Percentiles rank a stretch among this genome's conserved stretches.
These are phyloP conservation scores for Dione juno DNA, from an alignment of 2,888 invertebrate genomes.

Conservation along the genomic window DNA sequence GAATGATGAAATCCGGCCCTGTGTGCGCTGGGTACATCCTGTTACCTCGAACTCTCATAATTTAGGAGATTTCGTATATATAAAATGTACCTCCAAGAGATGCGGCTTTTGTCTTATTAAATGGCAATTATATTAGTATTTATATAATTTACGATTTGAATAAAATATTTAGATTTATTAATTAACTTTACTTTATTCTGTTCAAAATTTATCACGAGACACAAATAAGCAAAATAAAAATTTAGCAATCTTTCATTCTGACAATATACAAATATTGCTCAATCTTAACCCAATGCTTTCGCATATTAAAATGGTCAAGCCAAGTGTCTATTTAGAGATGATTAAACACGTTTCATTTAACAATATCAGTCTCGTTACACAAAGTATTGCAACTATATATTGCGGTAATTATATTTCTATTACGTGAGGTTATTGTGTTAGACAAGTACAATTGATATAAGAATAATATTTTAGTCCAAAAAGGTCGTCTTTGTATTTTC, in stretches of 20 bases:
- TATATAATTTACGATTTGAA: too few species aligned
- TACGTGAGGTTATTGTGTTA: conserved; percentile 29
- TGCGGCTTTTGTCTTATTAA: too few species aligned
- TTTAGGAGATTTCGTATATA: too few species aligned
- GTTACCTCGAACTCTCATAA: too few species aligned
- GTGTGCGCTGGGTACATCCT: too few species aligned
- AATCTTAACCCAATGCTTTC: conserved; percentile 23
- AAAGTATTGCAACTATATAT: conserved; percentile 28
- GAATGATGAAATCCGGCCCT: too few species aligned
- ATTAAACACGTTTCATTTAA: conserved; percentile 41
- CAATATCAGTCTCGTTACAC: conserved; percentile 28
- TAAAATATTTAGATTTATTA: too few species aligned
- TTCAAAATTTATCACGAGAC: too few species aligned
- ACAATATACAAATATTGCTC: conserved; percentile 1
- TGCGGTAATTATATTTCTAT: conserved; percentile 33
- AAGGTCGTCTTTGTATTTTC: not conserved
- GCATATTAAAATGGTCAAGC: conserved; percentile 20
- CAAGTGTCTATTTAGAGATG: conserved; percentile 26
- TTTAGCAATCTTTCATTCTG: conserved; percentile 10
- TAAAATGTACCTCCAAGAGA: too few species aligned
- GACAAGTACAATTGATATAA: conserved; percentile 5
- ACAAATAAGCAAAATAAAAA: not conserved
- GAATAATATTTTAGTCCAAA: not conserved
- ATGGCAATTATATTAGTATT: too few species aligned
- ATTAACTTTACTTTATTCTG: too few species aligned